phyloP scores from a whole-genome alignment of 2,113 vertebrate species.

The Bungarus multicinctus region DNA sequence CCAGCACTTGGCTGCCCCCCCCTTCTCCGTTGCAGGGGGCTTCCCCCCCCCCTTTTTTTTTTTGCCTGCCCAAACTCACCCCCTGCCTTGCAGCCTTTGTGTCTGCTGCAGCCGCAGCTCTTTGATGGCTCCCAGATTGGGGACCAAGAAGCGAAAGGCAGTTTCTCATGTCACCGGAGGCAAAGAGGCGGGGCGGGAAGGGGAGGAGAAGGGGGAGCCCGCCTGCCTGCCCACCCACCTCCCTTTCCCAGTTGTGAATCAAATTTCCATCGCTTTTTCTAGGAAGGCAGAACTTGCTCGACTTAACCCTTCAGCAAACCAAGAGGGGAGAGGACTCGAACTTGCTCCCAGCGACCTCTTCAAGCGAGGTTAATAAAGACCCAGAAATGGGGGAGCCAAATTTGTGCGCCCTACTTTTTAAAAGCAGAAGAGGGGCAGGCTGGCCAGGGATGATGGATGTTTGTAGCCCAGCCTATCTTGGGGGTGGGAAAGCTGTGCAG shows the following conservation, averaged over 20 bases:
- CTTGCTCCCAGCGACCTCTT: not conserved
- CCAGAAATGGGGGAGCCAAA: not conserved
- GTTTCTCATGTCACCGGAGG: conserved; percentile 18
- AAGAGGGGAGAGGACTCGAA: not conserved
- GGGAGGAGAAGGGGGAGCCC: not conserved
- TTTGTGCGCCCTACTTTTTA: not conserved
- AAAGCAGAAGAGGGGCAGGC: not conserved
- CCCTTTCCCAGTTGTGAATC: not conserved
- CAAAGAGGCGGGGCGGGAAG: conserved; percentile 8
- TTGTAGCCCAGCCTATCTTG: not conserved
- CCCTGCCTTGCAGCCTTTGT: conserved; percentile 16
- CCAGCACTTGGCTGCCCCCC: too few relatives aligned
- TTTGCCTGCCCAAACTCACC: not conserved
- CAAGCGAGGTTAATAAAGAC: not conserved
- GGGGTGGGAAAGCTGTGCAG: not conserved
- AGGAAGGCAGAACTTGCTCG: not conserved
- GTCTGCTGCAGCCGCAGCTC: conserved; percentile 11
- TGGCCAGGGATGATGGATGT: not conserved
- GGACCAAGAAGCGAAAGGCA: conserved; percentile 10
- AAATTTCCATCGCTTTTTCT: conserved; percentile 4
- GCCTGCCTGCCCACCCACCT: not conserved
- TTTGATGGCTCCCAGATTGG: conserved; percentile 2
- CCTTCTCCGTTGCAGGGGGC: not conserved
- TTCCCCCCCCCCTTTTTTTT: too few relatives aligned
- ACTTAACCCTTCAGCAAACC: not conserved